Evolutionary conservation across 2,113 vertebrate genomes (phyloP).

Genomic region (Grammomys dolichurus): DNA sequence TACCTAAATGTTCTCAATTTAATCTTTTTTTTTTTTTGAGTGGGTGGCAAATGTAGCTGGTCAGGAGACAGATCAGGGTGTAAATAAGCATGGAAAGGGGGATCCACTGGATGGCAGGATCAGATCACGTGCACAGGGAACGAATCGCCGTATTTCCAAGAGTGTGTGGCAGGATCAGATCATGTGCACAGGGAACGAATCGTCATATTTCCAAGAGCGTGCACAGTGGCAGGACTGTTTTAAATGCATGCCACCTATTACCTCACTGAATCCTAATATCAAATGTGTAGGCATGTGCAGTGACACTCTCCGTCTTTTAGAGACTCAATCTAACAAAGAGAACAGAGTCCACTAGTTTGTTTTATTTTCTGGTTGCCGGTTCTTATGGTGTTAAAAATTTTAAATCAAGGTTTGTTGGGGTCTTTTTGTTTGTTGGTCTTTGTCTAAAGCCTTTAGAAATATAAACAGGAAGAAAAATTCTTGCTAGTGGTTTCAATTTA

Average conservation of each 20-base stretch:
- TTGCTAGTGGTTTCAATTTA: conserved; percentile 18
- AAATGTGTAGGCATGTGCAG: background rate
- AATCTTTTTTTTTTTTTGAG: background rate
- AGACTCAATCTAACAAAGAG: background rate
- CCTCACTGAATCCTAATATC: background rate
- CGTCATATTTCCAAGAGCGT: background rate
- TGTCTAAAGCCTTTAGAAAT: conserved; percentile 43
- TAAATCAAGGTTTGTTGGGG: background rate
- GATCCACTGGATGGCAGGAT: background rate
- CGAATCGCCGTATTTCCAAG: too few species aligned
- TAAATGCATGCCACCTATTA: background rate
- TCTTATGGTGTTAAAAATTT: background rate
- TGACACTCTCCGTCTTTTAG: background rate
- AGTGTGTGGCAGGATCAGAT: background rate
- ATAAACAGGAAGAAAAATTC: background rate
- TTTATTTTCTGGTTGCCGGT: background rate
- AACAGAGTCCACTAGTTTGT: background rate
- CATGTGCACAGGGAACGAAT: background rate
- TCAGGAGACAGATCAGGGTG: background rate
- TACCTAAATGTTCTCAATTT: background rate
- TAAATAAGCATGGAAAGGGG: background rate
- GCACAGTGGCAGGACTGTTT: background rate
- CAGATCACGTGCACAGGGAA: background rate
- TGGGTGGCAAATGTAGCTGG: background rate
- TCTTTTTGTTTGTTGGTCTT: background rate